Conservation (phyloP, 2,113 vertebrate genomes). For the Neomonachus schauinslandi region DNA sequence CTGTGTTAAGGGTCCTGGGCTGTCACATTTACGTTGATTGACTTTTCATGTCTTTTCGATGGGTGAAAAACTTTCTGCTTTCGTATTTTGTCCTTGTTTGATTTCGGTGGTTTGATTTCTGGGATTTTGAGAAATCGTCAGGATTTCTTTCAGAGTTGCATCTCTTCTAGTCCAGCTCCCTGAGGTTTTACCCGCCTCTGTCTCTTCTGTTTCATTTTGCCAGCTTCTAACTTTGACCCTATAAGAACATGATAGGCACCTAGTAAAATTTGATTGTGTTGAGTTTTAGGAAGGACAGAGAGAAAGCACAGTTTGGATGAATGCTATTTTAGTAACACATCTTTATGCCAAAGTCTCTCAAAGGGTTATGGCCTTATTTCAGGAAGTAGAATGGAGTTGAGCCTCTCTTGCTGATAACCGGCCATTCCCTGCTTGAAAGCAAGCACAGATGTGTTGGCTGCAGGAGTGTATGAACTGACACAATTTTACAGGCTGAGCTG, state of each 20-base stretch:
- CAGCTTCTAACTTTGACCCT: conserved; percentile 23
- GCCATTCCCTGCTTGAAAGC: conserved; percentile 43
- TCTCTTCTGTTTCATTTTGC: background rate
- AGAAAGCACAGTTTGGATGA: background rate
- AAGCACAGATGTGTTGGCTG: background rate
- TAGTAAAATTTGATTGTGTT: background rate
- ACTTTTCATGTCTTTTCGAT: conserved; percentile 52
- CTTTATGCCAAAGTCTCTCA: background rate
- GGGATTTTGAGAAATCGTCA: conserved; percentile 18
- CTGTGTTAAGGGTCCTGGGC: conserved; percentile 7
- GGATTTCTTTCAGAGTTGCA: background rate
- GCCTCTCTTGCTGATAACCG: background rate
- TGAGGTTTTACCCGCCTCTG: background rate
- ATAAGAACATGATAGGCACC: background rate
- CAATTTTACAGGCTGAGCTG: background rate
- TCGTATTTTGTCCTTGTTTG: conserved; percentile 13
- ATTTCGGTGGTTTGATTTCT: conserved; percentile 29
- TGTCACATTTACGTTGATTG: conserved; percentile 43
- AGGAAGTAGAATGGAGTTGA: conserved; percentile 2
- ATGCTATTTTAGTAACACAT: background rate
- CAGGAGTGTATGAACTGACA: background rate
- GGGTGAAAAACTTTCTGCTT: conserved; percentile 40
- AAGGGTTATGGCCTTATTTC: background rate
- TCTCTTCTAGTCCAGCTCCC: background rate
- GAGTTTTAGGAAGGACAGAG: background rate